phyloP scores from a whole-genome alignment of 2,888 invertebrate species.

The Hedychridium roseum region DNA sequence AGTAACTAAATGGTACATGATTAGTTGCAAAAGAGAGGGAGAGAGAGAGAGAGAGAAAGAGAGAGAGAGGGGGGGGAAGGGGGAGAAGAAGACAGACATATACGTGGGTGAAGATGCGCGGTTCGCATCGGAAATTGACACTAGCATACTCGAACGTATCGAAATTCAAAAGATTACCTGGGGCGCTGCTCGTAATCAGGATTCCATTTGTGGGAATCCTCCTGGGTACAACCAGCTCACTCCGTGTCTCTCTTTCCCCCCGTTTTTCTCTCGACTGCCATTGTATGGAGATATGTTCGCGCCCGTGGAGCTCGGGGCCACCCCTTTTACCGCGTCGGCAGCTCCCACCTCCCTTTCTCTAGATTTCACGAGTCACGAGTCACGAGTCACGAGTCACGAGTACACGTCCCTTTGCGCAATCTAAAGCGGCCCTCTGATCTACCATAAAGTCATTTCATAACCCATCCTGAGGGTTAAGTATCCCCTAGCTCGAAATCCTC shows the following conservation, averaged over 20 bases:
- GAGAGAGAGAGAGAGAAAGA: neutral
- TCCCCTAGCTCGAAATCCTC: slow-evolving; percentile 53
- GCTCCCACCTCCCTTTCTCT: too few species aligned
- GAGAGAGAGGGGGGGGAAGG: slow-evolving; percentile 1
- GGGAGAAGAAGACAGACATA: too few species aligned
- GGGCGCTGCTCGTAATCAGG: slow-evolving; percentile 28
- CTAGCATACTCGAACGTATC: slow-evolving; percentile 19
- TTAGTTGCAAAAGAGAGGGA: neutral
- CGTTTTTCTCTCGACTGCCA: too few species aligned
- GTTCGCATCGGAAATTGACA: slow-evolving; percentile 18
- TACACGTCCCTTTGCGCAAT: slow-evolving; percentile 55
- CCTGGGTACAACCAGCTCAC: too few species aligned
- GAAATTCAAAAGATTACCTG: slow-evolving; percentile 17
- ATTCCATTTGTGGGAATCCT: slow-evolving; percentile 36
- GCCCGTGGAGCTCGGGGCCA: too few species aligned
- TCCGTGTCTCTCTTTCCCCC: too few species aligned
- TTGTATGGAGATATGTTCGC: too few species aligned
- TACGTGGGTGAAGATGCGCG: too few species aligned
- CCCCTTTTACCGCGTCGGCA: neutral
- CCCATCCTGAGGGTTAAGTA: slow-evolving; percentile 59
- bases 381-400: too few species aligned
- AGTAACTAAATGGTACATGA: too few species aligned
- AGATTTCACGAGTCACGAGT: too few species aligned
- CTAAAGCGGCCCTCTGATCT: slow-evolving; percentile 61
- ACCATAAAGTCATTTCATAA: slow-evolving; percentile 63